A percentile compares a stretch with the other conserved stretches of the same genome.
These are phyloP conservation scores for Crotophaga sulcirostris DNA, from an alignment of 2,113 vertebrate genomes.

Conservation along the genomic window DNA sequence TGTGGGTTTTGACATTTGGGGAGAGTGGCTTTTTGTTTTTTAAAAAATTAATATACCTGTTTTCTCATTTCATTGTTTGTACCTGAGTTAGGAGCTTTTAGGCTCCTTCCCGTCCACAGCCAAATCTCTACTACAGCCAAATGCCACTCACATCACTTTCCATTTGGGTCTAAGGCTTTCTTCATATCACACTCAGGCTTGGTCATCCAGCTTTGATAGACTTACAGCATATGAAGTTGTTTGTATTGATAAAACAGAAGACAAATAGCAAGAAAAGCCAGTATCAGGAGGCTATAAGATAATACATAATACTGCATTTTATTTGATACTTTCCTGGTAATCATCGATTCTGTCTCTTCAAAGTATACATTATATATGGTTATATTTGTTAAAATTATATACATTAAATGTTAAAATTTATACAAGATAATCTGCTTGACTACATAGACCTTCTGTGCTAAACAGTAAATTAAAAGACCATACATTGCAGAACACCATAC, in stretches of 20 bases:
- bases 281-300: not conserved
- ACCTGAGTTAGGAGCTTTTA: not conserved
- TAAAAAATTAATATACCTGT: not conserved
- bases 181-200: not conserved
- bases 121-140: not conserved
- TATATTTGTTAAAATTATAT: not conserved
- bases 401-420: not conserved
- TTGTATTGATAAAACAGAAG: not conserved
- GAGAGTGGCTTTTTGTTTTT: not conserved
- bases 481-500: not conserved
- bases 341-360: not conserved
- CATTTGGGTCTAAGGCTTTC: not conserved
- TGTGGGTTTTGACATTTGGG: not conserved
- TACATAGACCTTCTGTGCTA: not conserved
- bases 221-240: not conserved
- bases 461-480: not conserved
- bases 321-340: not conserved
- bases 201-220: not conserved
- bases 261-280: not conserved
- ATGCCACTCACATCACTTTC: not conserved
- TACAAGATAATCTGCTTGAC: not conserved
- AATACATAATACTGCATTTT: not conserved
- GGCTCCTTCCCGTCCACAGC: not conserved
- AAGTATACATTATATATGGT: accelerated
- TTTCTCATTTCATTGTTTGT: not conserved